Evolutionary conservation across 2,113 vertebrate species (phyloP).

Genomic region (Macquaria australasica): DNA sequence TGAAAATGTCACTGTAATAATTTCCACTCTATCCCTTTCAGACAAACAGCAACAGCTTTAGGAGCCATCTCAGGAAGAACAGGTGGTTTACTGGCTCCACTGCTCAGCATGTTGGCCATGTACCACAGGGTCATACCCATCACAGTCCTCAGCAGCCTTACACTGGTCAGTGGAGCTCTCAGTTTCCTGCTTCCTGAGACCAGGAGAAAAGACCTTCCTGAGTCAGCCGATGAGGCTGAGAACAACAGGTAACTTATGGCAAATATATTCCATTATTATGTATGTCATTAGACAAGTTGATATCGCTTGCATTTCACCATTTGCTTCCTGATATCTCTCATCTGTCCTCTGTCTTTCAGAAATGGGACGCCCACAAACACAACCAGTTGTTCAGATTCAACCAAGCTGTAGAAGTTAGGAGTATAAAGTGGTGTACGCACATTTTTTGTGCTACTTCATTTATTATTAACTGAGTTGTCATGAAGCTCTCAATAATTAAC

Average conservation of each 20-base stretch:
- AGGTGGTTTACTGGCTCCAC: conserved; percentile 74
- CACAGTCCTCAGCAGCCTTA: conserved; percentile 73
- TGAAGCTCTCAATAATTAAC: background rate
- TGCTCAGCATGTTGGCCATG: conserved; percentile 76
- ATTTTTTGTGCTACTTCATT: background rate
- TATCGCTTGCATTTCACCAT: background rate
- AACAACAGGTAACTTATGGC: conserved; percentile 29
- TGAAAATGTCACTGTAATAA: background rate
- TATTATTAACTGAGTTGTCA: background rate
- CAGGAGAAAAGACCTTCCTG: conserved; percentile 64
- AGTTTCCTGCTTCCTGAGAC: conserved; percentile 86
- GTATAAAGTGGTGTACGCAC: background rate
- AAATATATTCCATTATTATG: background rate
- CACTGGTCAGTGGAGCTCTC: conserved; percentile 59
- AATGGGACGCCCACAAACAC: background rate
- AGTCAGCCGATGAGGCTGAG: conserved; percentile 63
- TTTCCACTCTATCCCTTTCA: conserved; percentile 36
- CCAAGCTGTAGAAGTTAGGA: background rate
- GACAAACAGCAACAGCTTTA: conserved; percentile 84
- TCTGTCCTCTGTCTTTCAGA: conserved; percentile 22
- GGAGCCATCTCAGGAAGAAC: conserved; percentile 65
- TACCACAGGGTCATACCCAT: conserved; percentile 74
- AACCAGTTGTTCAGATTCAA: background rate
- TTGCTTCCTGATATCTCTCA: background rate
- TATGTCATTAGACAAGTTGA: background rate